Percentiles rank a stretch among this genome's conserved stretches.
Evolutionary conservation across 1,140 invertebrate genomes (phyloP).

Genomic region (Achroia grisella): DNA sequence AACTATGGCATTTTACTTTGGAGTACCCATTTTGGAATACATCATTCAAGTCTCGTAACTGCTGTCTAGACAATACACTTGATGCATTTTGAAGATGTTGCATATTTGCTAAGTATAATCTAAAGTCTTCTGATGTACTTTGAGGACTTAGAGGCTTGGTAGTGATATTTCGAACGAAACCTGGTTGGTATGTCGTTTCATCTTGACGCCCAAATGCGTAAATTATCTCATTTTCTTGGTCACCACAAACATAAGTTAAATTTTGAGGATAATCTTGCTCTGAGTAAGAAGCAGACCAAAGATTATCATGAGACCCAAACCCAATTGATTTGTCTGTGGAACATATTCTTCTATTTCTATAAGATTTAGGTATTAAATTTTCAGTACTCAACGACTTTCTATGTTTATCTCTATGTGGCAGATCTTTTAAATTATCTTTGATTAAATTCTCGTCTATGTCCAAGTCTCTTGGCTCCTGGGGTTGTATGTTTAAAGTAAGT

Average conservation of each 20-base stretch:
- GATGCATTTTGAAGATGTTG: slow-evolving; percentile 80
- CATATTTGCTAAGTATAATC: slow-evolving; percentile 80
- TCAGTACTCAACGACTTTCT: slow-evolving; percentile 76
- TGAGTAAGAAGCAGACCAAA: slow-evolving; percentile 56
- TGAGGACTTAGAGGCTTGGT: slow-evolving; percentile 76
- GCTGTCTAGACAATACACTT: slow-evolving; percentile 73
- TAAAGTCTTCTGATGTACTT: slow-evolving; percentile 78
- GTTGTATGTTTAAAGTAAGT: slow-evolving; percentile 60
- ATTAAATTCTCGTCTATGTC: slow-evolving; percentile 63
- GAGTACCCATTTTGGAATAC: slow-evolving; percentile 74
- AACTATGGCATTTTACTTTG: slow-evolving; percentile 49
- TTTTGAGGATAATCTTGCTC: slow-evolving; percentile 58
- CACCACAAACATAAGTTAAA: slow-evolving; percentile 61
- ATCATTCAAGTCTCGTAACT: slow-evolving; percentile 73
- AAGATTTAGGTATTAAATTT: slow-evolving; percentile 71
- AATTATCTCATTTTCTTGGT: slow-evolving; percentile 68
- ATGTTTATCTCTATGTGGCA: slow-evolving; percentile 60
- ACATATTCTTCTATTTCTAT: slow-evolving; percentile 47
- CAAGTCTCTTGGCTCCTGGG: slow-evolving; percentile 58
- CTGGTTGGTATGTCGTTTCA: slow-evolving; percentile 45
- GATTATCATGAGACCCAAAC: slow-evolving; percentile 67
- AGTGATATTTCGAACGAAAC: slow-evolving; percentile 74
- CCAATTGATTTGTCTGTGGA: slow-evolving; percentile 46
- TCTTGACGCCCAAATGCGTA: slow-evolving; percentile 63
- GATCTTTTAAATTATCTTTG: slow-evolving; percentile 41